Evolutionary conservation across 1,140 invertebrate genomes (phyloP).

Genomic region (Drosophila ananassae): DNA sequence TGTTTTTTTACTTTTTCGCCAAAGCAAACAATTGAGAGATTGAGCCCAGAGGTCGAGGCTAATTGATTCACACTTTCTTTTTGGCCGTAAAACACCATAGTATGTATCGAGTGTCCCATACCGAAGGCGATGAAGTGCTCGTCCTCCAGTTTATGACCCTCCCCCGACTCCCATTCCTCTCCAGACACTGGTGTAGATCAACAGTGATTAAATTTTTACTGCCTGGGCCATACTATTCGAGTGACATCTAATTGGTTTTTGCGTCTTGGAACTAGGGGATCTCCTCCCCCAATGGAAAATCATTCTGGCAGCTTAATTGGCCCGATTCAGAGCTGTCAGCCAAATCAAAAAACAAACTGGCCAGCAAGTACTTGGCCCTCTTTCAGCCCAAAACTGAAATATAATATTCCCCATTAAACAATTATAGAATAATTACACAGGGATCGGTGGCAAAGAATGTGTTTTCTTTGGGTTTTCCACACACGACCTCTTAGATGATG

Average conservation of each 20-base stretch:
- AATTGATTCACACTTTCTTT: conserved; percentile 83
- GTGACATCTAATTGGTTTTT: conserved; percentile 57
- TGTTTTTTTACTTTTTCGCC: conserved; percentile 66
- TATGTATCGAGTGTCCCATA: conserved; percentile 41
- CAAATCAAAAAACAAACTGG: conserved; percentile 57
- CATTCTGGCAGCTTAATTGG: conserved; percentile 59
- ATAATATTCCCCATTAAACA: not conserved
- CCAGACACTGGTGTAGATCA: conserved; percentile 35
- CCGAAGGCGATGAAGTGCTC: conserved; percentile 21
- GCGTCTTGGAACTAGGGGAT: conserved; percentile 11
- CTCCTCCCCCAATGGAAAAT: not conserved
- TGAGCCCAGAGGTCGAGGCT: conserved; percentile 47
- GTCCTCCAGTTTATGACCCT: conserved; percentile 23
- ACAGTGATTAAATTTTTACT: conserved; percentile 75
- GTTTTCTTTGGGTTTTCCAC: conserved; percentile 28
- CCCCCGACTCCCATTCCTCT: not conserved
- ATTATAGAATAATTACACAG: conserved; percentile 16
- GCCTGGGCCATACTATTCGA: conserved; percentile 13
- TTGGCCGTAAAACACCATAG: conserved; percentile 73
- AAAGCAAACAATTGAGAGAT: conserved; percentile 74
- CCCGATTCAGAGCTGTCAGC: conserved; percentile 35
- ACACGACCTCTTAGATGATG: conserved; percentile 21
- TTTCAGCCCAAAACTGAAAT: not conserved
- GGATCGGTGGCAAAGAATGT: conserved; percentile 48
- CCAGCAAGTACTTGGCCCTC: conserved; percentile 24